Evolutionary conservation across 2,113 vertebrate genomes (phyloP).

Genomic region (Limnothrissa miodon): DNA sequence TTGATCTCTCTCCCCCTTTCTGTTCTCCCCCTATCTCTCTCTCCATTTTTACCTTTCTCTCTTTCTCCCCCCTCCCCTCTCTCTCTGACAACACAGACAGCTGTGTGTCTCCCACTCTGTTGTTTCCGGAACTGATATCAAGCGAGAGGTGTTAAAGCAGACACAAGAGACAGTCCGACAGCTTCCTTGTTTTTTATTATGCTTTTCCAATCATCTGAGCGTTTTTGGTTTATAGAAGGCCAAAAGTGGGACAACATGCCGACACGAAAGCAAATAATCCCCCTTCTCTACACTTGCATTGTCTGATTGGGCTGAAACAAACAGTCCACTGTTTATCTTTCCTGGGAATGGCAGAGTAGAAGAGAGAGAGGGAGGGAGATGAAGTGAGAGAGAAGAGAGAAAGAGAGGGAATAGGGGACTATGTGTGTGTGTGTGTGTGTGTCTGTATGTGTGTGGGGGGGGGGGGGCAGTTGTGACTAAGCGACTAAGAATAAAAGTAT

Average conservation of each 20-base stretch:
- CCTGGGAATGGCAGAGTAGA: slow-evolving; percentile 24
- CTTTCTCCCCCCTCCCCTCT: not conserved
- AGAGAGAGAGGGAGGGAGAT: not conserved
- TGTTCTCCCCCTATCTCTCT: not conserved
- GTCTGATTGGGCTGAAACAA: slow-evolving; percentile 40
- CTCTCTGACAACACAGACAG: not conserved
- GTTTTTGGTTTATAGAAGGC: slow-evolving; percentile 30
- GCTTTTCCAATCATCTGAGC: not conserved
- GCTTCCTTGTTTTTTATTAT: slow-evolving; percentile 24
- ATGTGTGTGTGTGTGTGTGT: too few relatives aligned
- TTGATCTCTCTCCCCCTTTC: not conserved
- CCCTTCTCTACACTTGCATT: slow-evolving; percentile 36
- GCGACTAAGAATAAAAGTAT: not conserved
- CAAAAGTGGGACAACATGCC: slow-evolving; percentile 44
- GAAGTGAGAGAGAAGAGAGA: not conserved
- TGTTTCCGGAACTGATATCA: not conserved
- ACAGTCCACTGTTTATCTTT: slow-evolving; percentile 46
- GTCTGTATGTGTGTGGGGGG: not conserved
- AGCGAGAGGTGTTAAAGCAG: not conserved
- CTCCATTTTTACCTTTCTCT: not conserved
- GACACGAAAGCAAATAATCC: slow-evolving; percentile 38
- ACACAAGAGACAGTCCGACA: slow-evolving; percentile 12
- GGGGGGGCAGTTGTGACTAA: too few relatives aligned
- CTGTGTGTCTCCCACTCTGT: not conserved
- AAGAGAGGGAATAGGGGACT: not conserved